A percentile compares a stretch with the other conserved stretches of the same genome.
phyloP scores from a whole-genome alignment of 2,113 vertebrate species.

The Xyliphius kryptos region DNA sequence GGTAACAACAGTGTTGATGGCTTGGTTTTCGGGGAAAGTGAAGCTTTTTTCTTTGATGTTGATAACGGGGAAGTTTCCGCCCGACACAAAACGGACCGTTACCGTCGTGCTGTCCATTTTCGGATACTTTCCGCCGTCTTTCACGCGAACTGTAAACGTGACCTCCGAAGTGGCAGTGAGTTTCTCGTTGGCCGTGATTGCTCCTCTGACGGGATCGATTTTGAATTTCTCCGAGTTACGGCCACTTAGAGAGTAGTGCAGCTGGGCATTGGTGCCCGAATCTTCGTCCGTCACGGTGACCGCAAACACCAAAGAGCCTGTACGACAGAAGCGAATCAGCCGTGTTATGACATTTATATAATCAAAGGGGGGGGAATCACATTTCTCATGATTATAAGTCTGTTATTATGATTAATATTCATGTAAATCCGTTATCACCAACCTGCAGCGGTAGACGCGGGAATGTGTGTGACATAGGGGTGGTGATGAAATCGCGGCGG shows the following conservation, averaged over 20 bases:
- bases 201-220: conserved; percentile 82
- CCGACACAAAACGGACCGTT: conserved; percentile 84
- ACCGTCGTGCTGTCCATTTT: conserved; percentile 87
- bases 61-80: conserved; percentile 81
- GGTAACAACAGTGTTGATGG: conserved; percentile 74
- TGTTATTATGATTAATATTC: no score
- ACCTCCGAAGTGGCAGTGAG: conserved; percentile 77
- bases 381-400: no score
- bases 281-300: conserved; percentile 94
- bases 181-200: conserved; percentile 76
- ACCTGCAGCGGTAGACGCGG: conserved; percentile 82
- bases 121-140: conserved; percentile 74
- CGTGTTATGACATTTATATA: no score
- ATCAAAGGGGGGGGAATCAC: no score
- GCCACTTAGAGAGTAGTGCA: conserved; percentile 87
- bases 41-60: conserved; percentile 74
- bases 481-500: conserved; percentile 93
- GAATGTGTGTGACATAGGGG: conserved; percentile 92
- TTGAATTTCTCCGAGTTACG: conserved; percentile 85
- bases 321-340: no score
- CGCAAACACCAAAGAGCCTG: conserved; percentile 89
- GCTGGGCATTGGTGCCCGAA: conserved; percentile 77
- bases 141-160: conserved; percentile 86
- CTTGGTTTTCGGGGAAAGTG: conserved; percentile 85
- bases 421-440: no score